Evolutionary conservation across 2,113 vertebrate species (phyloP), one percentile per base, ranked within the genome.

Genomic region (Myotis lucifugus): DNA sequence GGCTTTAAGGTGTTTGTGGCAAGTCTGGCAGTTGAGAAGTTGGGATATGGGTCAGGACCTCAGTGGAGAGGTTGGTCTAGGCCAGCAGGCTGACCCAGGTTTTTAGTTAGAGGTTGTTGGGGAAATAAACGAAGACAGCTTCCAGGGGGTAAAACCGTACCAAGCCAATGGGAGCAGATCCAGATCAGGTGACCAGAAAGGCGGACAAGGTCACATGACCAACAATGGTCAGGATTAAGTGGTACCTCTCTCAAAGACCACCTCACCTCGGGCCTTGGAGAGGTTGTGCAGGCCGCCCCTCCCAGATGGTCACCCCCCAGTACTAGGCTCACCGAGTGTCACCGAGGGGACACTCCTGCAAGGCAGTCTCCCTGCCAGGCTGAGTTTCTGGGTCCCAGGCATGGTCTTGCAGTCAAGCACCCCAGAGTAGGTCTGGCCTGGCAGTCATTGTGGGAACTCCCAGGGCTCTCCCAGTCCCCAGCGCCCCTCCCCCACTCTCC

Each of bases 41-140:
- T 27, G 54, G 77, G 56, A 46, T 46, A 5, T 81, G 61, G 42
- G 32, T 79, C 84, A 76, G 74, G 54, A 56, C 40, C 50, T 88
- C 32, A 10, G n/a, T 4, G 48, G 48, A 82, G 11, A 74, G 48
- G 42, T 2, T 56, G 48, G 67, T 52, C 69, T 54, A 86, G 72
- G 19, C 42, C 73, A 42, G n/a, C 42, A 50, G 37, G 34, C 29
- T 29, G 40, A 61, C 70, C 66, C 34, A n/a, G 52, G 77, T 46
- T 59, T 92, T 94, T 42, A 73, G 40, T 74, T 32, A 61, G 78
- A 17, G 48, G 12, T 54, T 81, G 34, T 29, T 66, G 64, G 73
- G 67, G 21, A 85, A 48, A 61, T 37, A 1, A 0, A 81, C 4
- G 52, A 76, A 61, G 54, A 69, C 40, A 79, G 32, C 32, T 88